Evolutionary conservation across 2,888 invertebrate species (phyloP).

Genomic region (Augiades crinisus): DNA sequence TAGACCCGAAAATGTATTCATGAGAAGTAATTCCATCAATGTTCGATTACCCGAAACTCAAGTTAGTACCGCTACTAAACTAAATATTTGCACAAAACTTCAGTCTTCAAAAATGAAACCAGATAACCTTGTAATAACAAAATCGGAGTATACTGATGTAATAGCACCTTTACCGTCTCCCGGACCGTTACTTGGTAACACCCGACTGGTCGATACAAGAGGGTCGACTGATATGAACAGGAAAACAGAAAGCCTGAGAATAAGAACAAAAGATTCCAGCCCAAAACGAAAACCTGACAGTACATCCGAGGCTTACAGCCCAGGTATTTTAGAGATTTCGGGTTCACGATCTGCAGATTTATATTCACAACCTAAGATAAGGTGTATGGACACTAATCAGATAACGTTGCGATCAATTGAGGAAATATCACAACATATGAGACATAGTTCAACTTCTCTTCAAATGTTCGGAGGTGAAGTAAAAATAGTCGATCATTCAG

Average conservation of each 20-base stretch:
- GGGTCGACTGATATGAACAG: slow-evolving; percentile 64
- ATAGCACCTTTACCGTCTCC: slow-evolving; percentile 89
- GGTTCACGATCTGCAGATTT: slow-evolving; percentile 65
- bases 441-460: slow-evolving; percentile 75
- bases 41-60: slow-evolving; percentile 79
- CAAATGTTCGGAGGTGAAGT: slow-evolving; percentile 91
- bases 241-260: slow-evolving; percentile 59
- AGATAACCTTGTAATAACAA: slow-evolving; percentile 78
- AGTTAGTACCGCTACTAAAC: slow-evolving; percentile 56
- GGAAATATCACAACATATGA: slow-evolving; percentile 80
- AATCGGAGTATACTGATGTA: slow-evolving; percentile 71
- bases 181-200: slow-evolving; percentile 91
- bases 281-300: slow-evolving; percentile 68
- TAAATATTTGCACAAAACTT: slow-evolving; percentile 55
- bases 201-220: slow-evolving; percentile 87
- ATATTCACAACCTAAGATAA: slow-evolving; percentile 73
- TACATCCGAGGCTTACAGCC: slow-evolving; percentile 64
- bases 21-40: slow-evolving; percentile 82
- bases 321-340: slow-evolving; percentile 63
- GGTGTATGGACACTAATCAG: slow-evolving; percentile 71
- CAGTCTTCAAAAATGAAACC: slow-evolving; percentile 71
- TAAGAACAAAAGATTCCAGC: slow-evolving; percentile 55
- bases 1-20: slow-evolving; percentile 72
- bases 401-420: slow-evolving; percentile 77
- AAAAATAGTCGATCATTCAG: slow-evolving; percentile 85